Evolutionary conservation across 2,113 vertebrate species (phyloP), one percentile per base, ranked within the genome.

Genomic region (Psophia crepitans): DNA sequence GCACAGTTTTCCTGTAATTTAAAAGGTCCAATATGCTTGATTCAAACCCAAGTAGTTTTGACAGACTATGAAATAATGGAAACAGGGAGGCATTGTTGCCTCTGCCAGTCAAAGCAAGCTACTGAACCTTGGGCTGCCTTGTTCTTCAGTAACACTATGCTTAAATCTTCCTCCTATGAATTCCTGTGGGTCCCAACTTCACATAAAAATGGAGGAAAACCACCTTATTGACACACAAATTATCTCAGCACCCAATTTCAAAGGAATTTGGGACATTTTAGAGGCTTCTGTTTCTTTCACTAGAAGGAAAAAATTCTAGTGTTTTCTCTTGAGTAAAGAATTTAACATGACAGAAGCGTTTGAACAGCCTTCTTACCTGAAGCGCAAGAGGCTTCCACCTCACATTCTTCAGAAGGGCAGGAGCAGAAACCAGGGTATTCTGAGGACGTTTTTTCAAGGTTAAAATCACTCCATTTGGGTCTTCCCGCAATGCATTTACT

Each of bases 361-460:
- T 46, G 73, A 87, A n/a, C 33, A 83, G 39, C 33, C 27, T 27
- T 82, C 95, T 98, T 98, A 99, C 98, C 98, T 99, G 99, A 51
- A 99, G 98, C 32, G 98, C 98, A 35, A 99, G 98, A 10, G 99
- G 99, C 93, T 99, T 99, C 99, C 99, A 99, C 94, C 98, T 98
- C 51, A 99, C 98, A 15, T 99, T 99, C 97, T 99, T 99, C 96
- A 99, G 98, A 81, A 99, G 98, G 46, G 98, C 99, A 28, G 99
- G 98, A n/a, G 98, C 99, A 70, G 99, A 99, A 84, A 98, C 99
- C 90, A 99, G 96, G 3, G 98, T 99, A 71, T 99, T 99, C 97
- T 99, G 98, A 32, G 99, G 99, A 71, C 99, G 98, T 90, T 99
- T 99, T 97, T 99, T 99, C 97, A 99, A 96, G 6, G 99, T 99